Conservation (phyloP, 1,140 invertebrate genomes). For the Pollicipes pollicipes region DNA sequence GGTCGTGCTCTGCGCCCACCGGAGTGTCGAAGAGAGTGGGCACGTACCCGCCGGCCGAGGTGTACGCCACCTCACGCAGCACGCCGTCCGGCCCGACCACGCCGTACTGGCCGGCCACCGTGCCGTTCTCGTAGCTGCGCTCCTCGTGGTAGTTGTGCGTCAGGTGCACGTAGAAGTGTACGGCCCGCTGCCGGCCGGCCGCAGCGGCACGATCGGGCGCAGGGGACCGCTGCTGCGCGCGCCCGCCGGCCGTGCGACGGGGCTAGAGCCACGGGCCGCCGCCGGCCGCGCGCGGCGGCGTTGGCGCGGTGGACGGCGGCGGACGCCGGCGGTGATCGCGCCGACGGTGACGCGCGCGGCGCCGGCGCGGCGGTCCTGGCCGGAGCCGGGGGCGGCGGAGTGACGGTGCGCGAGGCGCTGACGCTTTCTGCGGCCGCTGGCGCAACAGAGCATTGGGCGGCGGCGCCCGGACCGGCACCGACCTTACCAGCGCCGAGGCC, state of each 20-base stretch:
- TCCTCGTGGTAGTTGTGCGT: slow-evolving; percentile 15
- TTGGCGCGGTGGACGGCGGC: too few species aligned
- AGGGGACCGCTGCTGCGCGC: neutral
- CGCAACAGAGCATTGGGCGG: too few species aligned
- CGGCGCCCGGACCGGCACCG: too few species aligned
- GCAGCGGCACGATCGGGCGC: neutral
- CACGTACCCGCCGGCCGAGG: slow-evolving; percentile 34
- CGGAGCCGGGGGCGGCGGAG: too few species aligned
- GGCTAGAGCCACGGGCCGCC: neutral
- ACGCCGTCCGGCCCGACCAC: slow-evolving; percentile 56
- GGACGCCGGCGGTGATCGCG: too few species aligned
- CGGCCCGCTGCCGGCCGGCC: neutral
- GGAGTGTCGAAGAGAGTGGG: slow-evolving; percentile 14
- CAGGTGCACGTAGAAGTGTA: neutral
- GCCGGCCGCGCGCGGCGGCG: too few species aligned
- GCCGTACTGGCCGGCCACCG: slow-evolving; percentile 42
- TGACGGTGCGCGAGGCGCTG: neutral
- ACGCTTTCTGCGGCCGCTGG: neutral
- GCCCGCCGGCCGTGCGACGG: too few species aligned
- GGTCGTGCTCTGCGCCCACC: neutral
- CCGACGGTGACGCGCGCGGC: too few species aligned
- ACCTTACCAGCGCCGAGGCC: neutral
- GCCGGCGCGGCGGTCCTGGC: neutral
- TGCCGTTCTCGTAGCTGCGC: slow-evolving; percentile 12
- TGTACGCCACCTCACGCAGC: slow-evolving; percentile 49